phyloP scores from a whole-genome alignment of 2,113 vertebrate genomes.

The Tylochromis polylepis region DNA sequence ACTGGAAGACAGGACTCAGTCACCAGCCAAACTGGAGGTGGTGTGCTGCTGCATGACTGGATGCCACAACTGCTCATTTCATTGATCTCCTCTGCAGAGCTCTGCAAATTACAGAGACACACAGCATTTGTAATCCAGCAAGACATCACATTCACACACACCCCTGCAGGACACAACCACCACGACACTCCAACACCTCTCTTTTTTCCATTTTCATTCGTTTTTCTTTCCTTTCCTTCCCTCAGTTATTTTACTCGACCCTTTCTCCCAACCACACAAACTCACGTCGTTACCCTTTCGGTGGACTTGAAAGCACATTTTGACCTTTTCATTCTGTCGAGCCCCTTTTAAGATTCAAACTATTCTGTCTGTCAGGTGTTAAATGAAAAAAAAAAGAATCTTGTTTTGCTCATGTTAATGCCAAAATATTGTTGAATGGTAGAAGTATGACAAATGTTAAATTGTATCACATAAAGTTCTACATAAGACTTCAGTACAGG shows the following conservation, averaged over 20 bases:
- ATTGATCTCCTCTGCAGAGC: conserved; percentile 8
- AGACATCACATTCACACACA: neutral
- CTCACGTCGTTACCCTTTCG: neutral
- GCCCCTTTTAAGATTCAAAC: neutral
- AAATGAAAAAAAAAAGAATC: neutral
- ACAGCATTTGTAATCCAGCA: neutral
- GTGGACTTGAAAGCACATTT: neutral
- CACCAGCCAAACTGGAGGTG: conserved; percentile 19
- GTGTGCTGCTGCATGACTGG: conserved; percentile 24
- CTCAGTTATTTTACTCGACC: neutral
- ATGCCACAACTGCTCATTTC: conserved; percentile 29
- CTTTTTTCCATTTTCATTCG: neutral
- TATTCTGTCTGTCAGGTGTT: neutral
- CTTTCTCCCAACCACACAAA: neutral
- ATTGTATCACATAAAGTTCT: neutral
- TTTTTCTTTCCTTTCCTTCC: neutral
- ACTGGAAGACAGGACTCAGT: conserved; percentile 34
- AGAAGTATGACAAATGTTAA: neutral
- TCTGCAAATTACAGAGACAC: neutral
- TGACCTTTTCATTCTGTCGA: conserved; percentile 34
- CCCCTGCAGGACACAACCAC: neutral
- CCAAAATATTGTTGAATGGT: neutral
- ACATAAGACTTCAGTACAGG: neutral
- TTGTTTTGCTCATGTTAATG: neutral
- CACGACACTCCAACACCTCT: neutral